A percentile compares a stretch with the other conserved stretches of the same genome.
Conservation (phyloP, 2,113 vertebrate genomes). For the Pteronura brasiliensis region DNA sequence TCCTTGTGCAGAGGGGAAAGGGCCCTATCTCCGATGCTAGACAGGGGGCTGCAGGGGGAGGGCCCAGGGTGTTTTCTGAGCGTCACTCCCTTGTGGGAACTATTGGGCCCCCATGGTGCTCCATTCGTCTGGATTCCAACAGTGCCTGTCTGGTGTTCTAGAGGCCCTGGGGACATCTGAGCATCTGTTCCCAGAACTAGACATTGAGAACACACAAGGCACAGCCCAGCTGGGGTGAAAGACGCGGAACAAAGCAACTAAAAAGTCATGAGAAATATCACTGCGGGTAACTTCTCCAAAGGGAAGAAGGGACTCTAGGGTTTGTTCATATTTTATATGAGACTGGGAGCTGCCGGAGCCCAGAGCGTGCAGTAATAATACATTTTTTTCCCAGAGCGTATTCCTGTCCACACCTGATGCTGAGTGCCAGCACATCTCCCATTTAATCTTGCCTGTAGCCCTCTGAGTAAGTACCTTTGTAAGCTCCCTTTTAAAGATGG, state of each 20-base stretch:
- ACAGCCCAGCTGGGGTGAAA: not conserved
- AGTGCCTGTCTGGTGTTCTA: not conserved
- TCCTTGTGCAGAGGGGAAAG: not conserved
- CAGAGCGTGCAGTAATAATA: too few relatives aligned
- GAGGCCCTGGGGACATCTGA: not conserved
- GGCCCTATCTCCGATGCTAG: not conserved
- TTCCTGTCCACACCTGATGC: not conserved
- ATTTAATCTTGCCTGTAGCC: not conserved
- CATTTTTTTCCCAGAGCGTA: too few relatives aligned
- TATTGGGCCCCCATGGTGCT: not conserved
- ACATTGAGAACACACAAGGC: not conserved
- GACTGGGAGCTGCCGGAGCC: rapidly evolving
- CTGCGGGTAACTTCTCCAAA: not conserved
- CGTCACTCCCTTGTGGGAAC: not conserved
- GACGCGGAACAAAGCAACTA: not conserved
- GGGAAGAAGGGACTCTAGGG: not conserved
- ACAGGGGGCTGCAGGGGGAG: not conserved
- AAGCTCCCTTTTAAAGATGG: not conserved
- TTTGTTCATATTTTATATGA: not conserved
- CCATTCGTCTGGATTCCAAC: not conserved
- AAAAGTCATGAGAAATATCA: not conserved
- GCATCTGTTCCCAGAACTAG: not conserved
- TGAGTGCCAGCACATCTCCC: not conserved
- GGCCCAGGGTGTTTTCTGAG: not conserved
- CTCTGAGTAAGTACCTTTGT: not conserved